phyloP scores from a whole-genome alignment of 2,113 vertebrate species.

The Percopsis transmontana region DNA sequence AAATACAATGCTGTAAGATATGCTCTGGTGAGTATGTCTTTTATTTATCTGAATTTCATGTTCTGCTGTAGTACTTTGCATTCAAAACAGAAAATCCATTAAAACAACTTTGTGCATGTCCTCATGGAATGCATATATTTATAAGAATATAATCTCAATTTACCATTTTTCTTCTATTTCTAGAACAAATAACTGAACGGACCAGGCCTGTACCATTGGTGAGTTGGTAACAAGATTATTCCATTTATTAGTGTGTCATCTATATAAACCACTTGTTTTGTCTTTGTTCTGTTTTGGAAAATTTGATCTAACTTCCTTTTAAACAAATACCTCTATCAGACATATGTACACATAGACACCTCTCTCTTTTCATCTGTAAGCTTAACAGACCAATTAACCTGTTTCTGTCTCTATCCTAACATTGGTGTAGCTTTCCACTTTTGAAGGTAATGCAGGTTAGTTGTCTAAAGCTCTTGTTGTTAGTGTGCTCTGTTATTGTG shows the following conservation, averaged over 20 bases:
- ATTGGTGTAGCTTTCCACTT: slow-evolving; percentile 28
- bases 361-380: neutral
- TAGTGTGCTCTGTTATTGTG: slow-evolving; percentile 6
- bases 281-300: neutral
- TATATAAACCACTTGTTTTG: neutral
- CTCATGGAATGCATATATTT: neutral
- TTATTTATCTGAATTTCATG: slow-evolving; percentile 4
- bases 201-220: too few relatives aligned
- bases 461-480: slow-evolving; percentile 3
- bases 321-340: neutral
- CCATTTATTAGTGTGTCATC: neutral
- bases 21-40: slow-evolving; percentile 30
- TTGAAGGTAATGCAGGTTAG: slow-evolving; percentile 46
- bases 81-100: neutral
- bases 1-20: too few relatives aligned
- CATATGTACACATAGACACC: neutral
- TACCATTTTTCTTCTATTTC: neutral
- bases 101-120: neutral
- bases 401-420: slow-evolving; percentile 28
- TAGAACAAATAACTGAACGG: neutral
- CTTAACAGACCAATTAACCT: neutral
- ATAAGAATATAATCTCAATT: neutral
- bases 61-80: neutral
- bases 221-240: neutral
- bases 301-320: neutral